phyloP scores from a whole-genome alignment of 2,888 invertebrate species.

The Sipha maydis region DNA sequence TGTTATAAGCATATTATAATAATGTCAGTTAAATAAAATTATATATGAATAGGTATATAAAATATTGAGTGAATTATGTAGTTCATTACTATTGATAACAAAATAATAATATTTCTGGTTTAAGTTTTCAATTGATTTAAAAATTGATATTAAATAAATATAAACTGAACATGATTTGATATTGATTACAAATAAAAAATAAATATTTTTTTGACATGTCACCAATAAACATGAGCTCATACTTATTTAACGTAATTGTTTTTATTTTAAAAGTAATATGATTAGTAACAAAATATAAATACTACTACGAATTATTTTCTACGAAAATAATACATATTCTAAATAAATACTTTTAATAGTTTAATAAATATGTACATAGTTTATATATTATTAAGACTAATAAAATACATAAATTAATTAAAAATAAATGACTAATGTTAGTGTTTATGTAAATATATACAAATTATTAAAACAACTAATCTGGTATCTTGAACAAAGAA shows the following conservation, averaged over 20 bases:
- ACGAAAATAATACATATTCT: background rate
- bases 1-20: conserved; percentile 2
- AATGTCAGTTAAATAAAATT: background rate
- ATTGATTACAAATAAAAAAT: background rate
- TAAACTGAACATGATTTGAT: background rate
- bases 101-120: background rate
- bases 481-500: background rate
- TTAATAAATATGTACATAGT: conserved; percentile 4
- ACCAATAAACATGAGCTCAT: background rate
- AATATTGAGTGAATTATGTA: background rate
- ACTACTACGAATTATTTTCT: background rate
- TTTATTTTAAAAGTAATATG: background rate
- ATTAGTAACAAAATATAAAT: background rate
- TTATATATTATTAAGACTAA: background rate
- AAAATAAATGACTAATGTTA: conserved; percentile 1
- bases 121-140: background rate
- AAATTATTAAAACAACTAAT: background rate
- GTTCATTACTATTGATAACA: background rate
- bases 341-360: background rate
- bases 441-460: background rate
- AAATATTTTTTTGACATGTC: background rate
- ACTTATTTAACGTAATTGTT: background rate
- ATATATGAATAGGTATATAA: background rate
- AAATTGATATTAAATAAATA: background rate
- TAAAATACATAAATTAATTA: background rate